phyloP scores from a whole-genome alignment of 2,888 invertebrate species.

The Neoaliturus tenellus region DNA sequence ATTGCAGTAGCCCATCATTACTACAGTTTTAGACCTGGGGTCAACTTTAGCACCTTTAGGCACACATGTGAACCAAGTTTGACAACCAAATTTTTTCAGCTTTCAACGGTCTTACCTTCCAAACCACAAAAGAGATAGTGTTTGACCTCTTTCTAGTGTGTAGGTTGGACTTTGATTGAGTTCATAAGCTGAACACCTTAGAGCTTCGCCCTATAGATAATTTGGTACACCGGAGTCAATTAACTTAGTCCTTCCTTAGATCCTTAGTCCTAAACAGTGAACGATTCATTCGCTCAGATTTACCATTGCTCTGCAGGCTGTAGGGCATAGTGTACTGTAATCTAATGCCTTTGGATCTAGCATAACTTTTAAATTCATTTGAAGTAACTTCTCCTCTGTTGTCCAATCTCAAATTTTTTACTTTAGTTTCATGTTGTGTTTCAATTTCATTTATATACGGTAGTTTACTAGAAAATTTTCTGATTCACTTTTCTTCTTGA shows the following conservation, averaged over 20 bases:
- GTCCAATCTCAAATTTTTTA: conserved; percentile 66
- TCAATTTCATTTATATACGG: conserved; percentile 64
- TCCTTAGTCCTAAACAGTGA: conserved; percentile 67
- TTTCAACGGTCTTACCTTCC: conserved; percentile 56
- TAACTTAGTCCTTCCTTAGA: conserved; percentile 65
- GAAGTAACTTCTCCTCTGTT: conserved; percentile 67
- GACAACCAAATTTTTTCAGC: conserved; percentile 61
- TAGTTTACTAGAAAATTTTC: conserved; percentile 65
- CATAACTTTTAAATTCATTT: conserved; percentile 63
- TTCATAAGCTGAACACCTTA: conserved; percentile 63
- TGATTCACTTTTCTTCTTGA: conserved; percentile 67
- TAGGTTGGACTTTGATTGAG: conserved; percentile 63
- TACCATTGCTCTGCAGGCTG: conserved; percentile 68
- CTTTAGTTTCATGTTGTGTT: conserved; percentile 65
- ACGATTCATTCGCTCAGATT: conserved; percentile 66
- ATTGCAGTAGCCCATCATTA: conserved; percentile 58
- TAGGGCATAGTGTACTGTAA: conserved; percentile 65
- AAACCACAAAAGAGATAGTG: conserved; percentile 58
- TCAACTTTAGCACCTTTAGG: conserved; percentile 55
- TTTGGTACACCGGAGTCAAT: conserved; percentile 64
- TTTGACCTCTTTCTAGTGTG: conserved; percentile 40
- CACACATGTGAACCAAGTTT: conserved; percentile 52
- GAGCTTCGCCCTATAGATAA: conserved; percentile 65
- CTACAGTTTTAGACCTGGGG: conserved; percentile 48
- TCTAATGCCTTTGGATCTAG: conserved; percentile 64